Evolutionary conservation across 2,888 invertebrate species (phyloP).

Genomic region (Stegophylla sp.): DNA sequence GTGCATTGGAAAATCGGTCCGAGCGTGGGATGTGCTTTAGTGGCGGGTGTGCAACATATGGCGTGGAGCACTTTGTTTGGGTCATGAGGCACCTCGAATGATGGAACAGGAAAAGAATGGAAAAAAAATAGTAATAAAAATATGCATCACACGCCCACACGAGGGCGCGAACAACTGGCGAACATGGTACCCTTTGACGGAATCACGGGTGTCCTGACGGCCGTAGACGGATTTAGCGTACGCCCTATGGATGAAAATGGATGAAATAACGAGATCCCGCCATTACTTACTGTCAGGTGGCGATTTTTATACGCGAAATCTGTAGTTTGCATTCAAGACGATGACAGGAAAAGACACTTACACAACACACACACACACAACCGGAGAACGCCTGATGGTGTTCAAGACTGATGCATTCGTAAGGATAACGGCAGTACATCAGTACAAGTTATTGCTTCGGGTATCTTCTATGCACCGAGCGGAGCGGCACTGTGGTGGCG

Average conservation of each 20-base stretch:
- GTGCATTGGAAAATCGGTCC: not conserved
- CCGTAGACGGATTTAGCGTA: not conserved
- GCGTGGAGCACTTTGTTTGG: not conserved
- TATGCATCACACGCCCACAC: constrained; percentile 24
- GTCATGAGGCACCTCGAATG: not conserved
- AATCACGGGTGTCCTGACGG: not conserved
- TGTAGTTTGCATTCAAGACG: not conserved
- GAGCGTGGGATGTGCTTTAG: not conserved
- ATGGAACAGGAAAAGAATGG: not conserved
- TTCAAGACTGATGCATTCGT: not conserved
- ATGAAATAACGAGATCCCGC: not conserved
- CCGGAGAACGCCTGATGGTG: not conserved
- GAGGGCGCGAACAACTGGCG: constrained; percentile 24
- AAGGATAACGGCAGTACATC: not conserved
- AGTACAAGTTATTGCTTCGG: too few species aligned
- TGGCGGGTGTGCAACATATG: not conserved
- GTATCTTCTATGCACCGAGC: too few species aligned
- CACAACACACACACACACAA: not conserved
- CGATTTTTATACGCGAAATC: not conserved
- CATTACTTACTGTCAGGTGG: constrained; percentile 21
- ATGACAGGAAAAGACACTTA: not conserved
- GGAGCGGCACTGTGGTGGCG: not conserved
- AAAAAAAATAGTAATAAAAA: not conserved
- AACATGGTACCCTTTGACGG: constrained; percentile 1
- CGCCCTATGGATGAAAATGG: not conserved